These are phyloP conservation scores for Holothuria glaberrima DNA, from an alignment of 35 echinoderm and acorn worm species.

Conservation along the genomic window DNA sequence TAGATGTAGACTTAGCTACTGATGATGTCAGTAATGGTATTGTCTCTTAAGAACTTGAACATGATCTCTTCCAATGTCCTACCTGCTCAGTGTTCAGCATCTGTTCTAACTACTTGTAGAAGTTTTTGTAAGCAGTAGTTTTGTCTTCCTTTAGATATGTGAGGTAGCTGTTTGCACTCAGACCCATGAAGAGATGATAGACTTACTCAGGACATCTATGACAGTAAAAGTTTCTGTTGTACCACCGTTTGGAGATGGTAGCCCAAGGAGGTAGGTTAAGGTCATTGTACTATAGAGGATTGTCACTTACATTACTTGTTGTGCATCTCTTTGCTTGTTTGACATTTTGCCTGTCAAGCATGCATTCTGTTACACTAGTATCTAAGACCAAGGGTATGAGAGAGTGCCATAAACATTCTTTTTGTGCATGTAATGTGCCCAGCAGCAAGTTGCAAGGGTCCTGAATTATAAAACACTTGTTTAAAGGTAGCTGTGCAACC, in stretches of 20 bases:
- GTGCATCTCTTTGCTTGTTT: too few species aligned
- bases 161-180: conserved; percentile 97
- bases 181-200: conserved; percentile 98
- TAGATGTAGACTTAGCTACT: too few species aligned
- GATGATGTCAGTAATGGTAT: too few species aligned
- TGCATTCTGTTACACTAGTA: too few species aligned
- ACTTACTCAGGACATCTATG: conserved; percentile 91
- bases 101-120: too few species aligned
- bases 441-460: neutral
- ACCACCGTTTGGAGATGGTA: conserved; percentile 87
- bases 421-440: too few species aligned
- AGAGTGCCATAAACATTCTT: neutral
- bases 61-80: too few species aligned
- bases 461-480: neutral
- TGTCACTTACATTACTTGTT: too few species aligned
- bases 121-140: neutral
- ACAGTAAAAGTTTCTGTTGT: conserved; percentile 92
- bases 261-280: conserved; percentile 83
- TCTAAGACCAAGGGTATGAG: too few species aligned
- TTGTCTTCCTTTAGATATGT: conserved; percentile 79
- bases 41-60: too few species aligned
- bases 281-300: neutral
- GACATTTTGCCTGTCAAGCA: too few species aligned
- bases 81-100: too few species aligned
- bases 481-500: neutral